Conservation (phyloP, 2,113 vertebrate genomes). For the Proterorhinus semilunaris region DNA sequence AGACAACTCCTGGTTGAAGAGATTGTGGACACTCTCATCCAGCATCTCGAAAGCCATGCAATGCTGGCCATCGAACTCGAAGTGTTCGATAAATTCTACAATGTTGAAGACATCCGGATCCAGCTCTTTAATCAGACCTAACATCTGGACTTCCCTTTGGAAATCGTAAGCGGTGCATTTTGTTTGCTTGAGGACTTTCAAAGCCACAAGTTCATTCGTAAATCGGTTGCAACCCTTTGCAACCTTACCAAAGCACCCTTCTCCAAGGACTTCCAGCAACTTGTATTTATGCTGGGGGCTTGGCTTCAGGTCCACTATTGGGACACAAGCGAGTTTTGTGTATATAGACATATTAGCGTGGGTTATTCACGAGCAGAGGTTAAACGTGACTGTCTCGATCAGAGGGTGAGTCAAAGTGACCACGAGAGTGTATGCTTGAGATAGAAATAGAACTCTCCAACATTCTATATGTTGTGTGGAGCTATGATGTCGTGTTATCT, state of each 20-base stretch:
- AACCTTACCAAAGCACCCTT: neutral
- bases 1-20: neutral
- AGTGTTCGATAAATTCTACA: neutral
- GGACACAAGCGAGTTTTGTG: too few species aligned
- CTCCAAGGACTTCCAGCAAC: neutral
- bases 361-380: too few species aligned
- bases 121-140: neutral
- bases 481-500: too few species aligned
- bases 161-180: neutral
- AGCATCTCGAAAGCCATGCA: neutral
- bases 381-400: too few species aligned
- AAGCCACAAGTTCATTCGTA: neutral
- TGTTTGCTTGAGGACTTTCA: neutral
- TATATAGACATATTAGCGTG: too few species aligned
- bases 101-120: neutral
- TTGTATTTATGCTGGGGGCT: neutral
- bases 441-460: too few species aligned
- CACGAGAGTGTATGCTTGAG: too few species aligned
- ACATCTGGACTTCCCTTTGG: neutral
- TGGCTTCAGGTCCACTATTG: neutral
- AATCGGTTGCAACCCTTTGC: neutral
- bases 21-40: neutral
- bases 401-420: too few species aligned
- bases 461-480: too few species aligned
- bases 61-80: neutral